A percentile compares a stretch with the other conserved stretches of the same genome.
Conservation (phyloP, 2,888 invertebrate species). For the Pterostichus madidus region DNA sequence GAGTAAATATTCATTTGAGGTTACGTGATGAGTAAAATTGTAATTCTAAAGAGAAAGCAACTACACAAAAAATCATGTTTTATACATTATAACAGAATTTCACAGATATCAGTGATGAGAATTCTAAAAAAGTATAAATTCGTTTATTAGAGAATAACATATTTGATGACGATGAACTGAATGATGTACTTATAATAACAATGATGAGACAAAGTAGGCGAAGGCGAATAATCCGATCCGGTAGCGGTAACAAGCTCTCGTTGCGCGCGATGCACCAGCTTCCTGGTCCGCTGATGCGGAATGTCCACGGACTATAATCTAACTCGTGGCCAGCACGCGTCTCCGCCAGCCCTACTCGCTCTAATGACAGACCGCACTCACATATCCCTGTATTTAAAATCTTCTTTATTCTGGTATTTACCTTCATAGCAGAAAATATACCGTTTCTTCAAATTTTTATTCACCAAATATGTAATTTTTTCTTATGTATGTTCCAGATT, state of each 20-base stretch:
- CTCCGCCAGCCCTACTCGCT: conserved; percentile 10
- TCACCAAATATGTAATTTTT: neutral
- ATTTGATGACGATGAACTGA: too few relatives aligned
- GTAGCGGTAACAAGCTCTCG: conserved; percentile 37
- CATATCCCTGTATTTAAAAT: conserved; percentile 50
- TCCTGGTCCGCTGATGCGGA: conserved; percentile 61
- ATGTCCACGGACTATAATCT: conserved; percentile 58
- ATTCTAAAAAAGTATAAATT: too few relatives aligned
- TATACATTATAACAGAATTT: too few relatives aligned
- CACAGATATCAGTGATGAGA: too few relatives aligned
- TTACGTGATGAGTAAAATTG: too few relatives aligned
- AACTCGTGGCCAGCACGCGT: conserved; percentile 58
- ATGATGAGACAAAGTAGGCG: neutral
- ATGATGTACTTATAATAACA: too few relatives aligned
- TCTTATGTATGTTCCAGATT: neutral
- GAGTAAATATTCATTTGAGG: too few relatives aligned
- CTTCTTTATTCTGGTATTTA: conserved; percentile 29
- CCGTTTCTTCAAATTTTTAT: conserved; percentile 26
- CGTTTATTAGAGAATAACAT: too few relatives aligned
- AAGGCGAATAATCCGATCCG: conserved; percentile 6
- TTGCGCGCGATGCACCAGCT: conserved; percentile 39
- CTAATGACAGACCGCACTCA: conserved; percentile 33
- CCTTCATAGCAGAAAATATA: conserved; percentile 2
- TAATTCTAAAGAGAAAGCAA: too few relatives aligned
- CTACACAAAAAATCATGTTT: too few relatives aligned